Evolutionary conservation across 2,113 vertebrate genomes (phyloP), one percentile per base, ranked within the genome.

Genomic region (Nanger granti): DNA sequence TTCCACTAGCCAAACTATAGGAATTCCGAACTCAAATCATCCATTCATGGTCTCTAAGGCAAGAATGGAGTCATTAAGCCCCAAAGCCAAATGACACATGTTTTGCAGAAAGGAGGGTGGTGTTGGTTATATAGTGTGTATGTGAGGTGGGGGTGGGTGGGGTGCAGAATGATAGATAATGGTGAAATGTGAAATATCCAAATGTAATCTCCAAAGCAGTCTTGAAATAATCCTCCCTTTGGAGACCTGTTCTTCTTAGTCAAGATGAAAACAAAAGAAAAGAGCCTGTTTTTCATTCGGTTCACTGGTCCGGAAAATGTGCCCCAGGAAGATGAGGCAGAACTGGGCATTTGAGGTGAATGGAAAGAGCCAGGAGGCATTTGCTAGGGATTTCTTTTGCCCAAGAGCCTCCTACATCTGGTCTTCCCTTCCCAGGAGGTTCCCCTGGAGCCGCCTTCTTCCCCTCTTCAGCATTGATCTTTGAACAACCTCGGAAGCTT

Each of bases 211-310:
- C 97, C 91, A 92, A 95, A 15, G 0, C 96, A 76, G 93, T 64
- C 94, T 87, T 95, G 94, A 97, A 98, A 83, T 98, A 98, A 98
- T 98, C 98, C 96, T 97, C 86, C 31, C 10, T 22, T 96, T 93
- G 94, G 98, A 97, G 96, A 97, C 89, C 93, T 95, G 98, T 97
- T 98, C 98, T 98, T 97, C 97, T 96, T 96, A 93, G 83, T 94
- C 55, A 66, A 92, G 87, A 98, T 89, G 92, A 84, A 98, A 98
- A 98, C 96, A 97, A 96, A 94, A 89, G 93, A 20, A 64, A 94
- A 87, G 92, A 97, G 47, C 89, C 52, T 92, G 87, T 93, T 89
- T 98, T 98, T 98, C 92, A 85, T 41, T 76, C 84, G 97, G 93
- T 91, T 99, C 96, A 93, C 18, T 97, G 85, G 97, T 94, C 62